Evolutionary conservation across 2,888 invertebrate species (phyloP), one percentile per base, ranked within the genome.

Genomic region (Caenorhabditis virilis): DNA sequence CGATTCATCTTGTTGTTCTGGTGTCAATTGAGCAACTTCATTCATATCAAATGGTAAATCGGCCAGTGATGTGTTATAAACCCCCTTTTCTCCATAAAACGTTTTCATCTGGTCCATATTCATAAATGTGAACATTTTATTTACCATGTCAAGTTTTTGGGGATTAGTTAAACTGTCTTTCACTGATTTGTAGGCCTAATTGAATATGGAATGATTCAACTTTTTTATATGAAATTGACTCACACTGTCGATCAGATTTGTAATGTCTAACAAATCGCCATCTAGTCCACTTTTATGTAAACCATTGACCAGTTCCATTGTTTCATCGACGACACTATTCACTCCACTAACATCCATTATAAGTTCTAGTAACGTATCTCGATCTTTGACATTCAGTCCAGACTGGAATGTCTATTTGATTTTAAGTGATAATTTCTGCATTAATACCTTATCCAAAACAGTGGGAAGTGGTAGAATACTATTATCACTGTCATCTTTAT

Each of bases 291-390:
- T 45, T 23, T 55, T 60, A 35, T 55, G 39, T 30, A 71, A 25
- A 11, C 58, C 66, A 33, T 65, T 58, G 23, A 77, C 61, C n/a
- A 74, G 49, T 23, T 63, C 50, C 46, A 74, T 50, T 0, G 77
- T 74, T 33, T 74, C 77, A 27, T 77, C 73, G 11, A 78, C 77
- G 11, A 75, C 72, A 20, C 62, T 55, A 41, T 72, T 68, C 1
- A 72, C 70, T 20, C 74, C 74, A 20, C 74, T 69, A 7, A 69
- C 67, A 48, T 77, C 76, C 74, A 77, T 74, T n/a, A 77, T 57
- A 20, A 77, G 47, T 35, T 77, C 76, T 38, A 77, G 42, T 6
- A 77, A 50, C 42, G 58, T 54, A 13, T 68, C 62, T 11, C 68
- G 43, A 41, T 77, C 77, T 9, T 55, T 45, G 1, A 51, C 27